Base-by-base conservation (phyloP, 2,888 invertebrate species). In the Drosophila sordidula region DNA sequence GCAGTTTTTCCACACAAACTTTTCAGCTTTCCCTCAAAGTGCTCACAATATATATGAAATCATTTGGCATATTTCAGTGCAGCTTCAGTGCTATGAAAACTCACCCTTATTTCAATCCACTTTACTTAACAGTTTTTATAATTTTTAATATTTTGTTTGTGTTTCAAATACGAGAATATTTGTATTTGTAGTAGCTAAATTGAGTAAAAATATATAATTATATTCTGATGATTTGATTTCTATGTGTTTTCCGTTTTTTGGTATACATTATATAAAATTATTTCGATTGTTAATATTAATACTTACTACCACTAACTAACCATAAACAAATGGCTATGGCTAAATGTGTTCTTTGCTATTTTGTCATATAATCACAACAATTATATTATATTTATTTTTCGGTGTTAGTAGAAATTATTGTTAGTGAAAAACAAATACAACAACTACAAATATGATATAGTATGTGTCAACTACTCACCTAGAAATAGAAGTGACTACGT, bases 401-500 rank as follows among this genome's bases (percentile, higher is more conserved):
- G 89, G 74, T 89, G 89, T 89, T 89, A 77, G 89, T 89, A 89
- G 89, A 69, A 81, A 65, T 85, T 75, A 88, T 75, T 80, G 73
- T 78, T 85, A 69, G 66, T 61, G 51, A 77, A 55, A 52, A 65
- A 38, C 45, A 56, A 52, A 57, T 63, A 72, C 42, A 64, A 58
- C 14, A 62, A 67, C 45, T 68, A 66, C 44, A 66, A 52, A 69
- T 51, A 70, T 67, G 45, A 54, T 42, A 70, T 45, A 73, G 58
- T 63, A 71, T 68, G 67, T 68, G 71, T 45, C 42, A 54, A 50
- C 57, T 55, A 68, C 51, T 58, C 62, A 55, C 22, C 44, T 63
- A 70, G 63, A 55, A 38, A 51, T 62, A 70, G 56, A 47, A 57
- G 56, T 57, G 56, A 70, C 70, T 70, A 70, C 57, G 18, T 52